Percentiles rank a stretch among this genome's conserved stretches.
Evolutionary conservation across 2,888 invertebrate genomes (phyloP).

Genomic region (Pyrrhosoma nymphula): DNA sequence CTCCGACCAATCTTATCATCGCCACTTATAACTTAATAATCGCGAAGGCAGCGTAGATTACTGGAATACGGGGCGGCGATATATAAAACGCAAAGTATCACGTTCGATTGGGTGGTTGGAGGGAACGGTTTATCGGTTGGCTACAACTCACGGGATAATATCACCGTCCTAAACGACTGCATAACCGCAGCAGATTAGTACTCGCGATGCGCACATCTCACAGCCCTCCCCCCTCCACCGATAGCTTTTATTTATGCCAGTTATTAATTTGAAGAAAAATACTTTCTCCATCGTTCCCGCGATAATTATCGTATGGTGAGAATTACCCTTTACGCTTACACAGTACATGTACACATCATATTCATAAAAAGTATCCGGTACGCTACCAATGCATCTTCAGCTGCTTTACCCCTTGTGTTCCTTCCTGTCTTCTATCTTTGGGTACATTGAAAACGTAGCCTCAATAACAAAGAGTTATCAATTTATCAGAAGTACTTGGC

Average conservation of each 20-base stretch:
- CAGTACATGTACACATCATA: too few relatives aligned
- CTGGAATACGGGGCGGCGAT: neutral
- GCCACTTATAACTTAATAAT: neutral
- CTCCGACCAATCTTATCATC: neutral
- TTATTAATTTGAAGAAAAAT: neutral
- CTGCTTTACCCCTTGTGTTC: too few relatives aligned
- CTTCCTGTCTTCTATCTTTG: too few relatives aligned
- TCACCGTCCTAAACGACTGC: neutral
- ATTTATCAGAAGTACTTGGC: too few relatives aligned
- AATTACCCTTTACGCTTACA: neutral
- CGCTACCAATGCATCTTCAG: too few relatives aligned
- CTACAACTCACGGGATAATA: constrained; percentile 4
- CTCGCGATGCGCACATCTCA: neutral
- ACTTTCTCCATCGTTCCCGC: neutral
- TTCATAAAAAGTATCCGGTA: too few relatives aligned
- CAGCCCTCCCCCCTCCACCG: neutral
- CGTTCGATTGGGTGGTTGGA: neutral
- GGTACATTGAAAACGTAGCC: too few relatives aligned
- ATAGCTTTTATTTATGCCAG: neutral
- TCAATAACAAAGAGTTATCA: too few relatives aligned
- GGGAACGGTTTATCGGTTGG: neutral
- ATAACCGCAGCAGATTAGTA: neutral
- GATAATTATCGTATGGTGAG: neutral
- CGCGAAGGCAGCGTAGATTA: neutral
- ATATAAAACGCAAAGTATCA: neutral